A percentile compares a stretch with the other conserved stretches of the same genome.
phyloP scores from a whole-genome alignment of 1,140 invertebrate species.

The Calycopis cecrops region DNA sequence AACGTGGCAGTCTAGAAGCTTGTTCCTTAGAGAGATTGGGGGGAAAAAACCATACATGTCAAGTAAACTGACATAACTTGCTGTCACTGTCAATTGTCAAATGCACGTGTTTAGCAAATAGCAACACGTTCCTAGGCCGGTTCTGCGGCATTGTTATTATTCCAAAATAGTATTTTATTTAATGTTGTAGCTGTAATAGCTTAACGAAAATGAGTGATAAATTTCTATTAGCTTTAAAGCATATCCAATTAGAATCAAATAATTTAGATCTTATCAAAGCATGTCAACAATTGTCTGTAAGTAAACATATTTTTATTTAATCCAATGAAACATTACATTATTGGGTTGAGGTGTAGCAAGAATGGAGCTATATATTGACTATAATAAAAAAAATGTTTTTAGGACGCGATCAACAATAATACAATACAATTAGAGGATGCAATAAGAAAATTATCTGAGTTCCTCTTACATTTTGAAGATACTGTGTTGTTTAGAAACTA shows the following conservation, averaged over 20 bases:
- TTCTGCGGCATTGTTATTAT: constrained; percentile 22
- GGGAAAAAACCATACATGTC: too few relatives aligned
- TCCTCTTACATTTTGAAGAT: constrained; percentile 52
- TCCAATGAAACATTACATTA: neutral
- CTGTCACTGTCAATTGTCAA: constrained; percentile 8
- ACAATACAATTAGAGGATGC: constrained; percentile 33
- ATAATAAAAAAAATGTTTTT: constrained; percentile 21
- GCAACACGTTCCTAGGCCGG: constrained; percentile 16
- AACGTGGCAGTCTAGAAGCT: too few relatives aligned
- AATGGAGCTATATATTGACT: too few relatives aligned
- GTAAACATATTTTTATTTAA: constrained; percentile 20
- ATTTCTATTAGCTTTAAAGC: constrained; percentile 32
- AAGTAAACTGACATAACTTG: neutral
- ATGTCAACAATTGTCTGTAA: constrained; percentile 46
- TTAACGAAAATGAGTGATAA: constrained; percentile 38
- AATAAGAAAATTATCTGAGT: constrained; percentile 45
- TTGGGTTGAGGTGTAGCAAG: too few relatives aligned
- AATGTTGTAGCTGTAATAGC: constrained; percentile 14
- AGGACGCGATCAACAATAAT: constrained; percentile 35
- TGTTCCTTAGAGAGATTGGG: too few relatives aligned
- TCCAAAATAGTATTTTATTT: constrained; percentile 17
- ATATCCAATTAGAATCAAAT: constrained; percentile 37
- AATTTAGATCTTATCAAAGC: constrained; percentile 39
- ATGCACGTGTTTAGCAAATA: constrained; percentile 21
- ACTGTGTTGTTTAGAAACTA: constrained; percentile 51